Conservation (phyloP, 2,888 invertebrate species). For the Megaustenia siamemsis region DNA sequence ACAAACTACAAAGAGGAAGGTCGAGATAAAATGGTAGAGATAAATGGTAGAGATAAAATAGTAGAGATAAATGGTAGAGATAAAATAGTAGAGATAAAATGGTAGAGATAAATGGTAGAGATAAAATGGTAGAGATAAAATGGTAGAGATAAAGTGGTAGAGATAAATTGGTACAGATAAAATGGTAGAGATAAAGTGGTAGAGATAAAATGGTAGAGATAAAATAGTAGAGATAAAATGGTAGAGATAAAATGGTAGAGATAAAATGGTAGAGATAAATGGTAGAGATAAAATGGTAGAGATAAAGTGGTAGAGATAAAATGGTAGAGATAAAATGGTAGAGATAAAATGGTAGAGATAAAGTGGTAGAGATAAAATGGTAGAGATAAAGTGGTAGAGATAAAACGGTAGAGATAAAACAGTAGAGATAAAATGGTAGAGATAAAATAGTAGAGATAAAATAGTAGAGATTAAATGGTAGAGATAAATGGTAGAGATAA, state of each 20-base stretch:
- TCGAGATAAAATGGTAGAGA: neutral
- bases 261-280: slow-evolving; percentile 21
- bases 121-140: slow-evolving; percentile 34
- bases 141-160: slow-evolving; percentile 5
- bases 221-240: neutral
- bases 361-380: slow-evolving; percentile 2
- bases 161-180: neutral
- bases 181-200: slow-evolving; percentile 1
- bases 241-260: neutral
- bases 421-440: neutral
- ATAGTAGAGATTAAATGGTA: neutral
- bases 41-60: slow-evolving; percentile 18
- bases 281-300: slow-evolving; percentile 13
- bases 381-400: neutral
- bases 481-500: neutral
- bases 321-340: neutral
- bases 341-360: neutral
- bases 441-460: neutral
- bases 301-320: neutral
- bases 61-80: slow-evolving; percentile 22
- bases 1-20: neutral
- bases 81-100: slow-evolving; percentile 17
- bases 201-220: neutral
- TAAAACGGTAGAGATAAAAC: slow-evolving; percentile 16
- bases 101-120: slow-evolving; percentile 31